Evolutionary conservation across 2,113 vertebrate genomes (phyloP).

Genomic region (Irena cyanogastra): DNA sequence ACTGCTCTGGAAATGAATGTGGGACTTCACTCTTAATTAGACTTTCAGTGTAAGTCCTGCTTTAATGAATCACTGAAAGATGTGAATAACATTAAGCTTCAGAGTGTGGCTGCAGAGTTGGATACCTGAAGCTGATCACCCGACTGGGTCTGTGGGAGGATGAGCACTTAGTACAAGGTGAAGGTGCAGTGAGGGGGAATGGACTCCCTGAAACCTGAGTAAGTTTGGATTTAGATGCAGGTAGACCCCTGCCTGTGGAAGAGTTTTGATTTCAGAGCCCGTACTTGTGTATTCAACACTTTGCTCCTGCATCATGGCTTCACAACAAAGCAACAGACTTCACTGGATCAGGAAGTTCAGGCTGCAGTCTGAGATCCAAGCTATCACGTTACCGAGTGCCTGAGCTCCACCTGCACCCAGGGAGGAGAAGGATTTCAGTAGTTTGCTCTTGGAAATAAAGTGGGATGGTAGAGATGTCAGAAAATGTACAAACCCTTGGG

Average conservation of each 20-base stretch:
- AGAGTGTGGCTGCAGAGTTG: not conserved
- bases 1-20: conserved; percentile 6
- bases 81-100: not conserved
- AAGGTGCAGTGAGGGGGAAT: not conserved
- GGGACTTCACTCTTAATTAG: conserved; percentile 44
- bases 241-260: not conserved
- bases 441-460: not conserved
- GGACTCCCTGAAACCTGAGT: not conserved
- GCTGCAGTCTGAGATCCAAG: not conserved
- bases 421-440: not conserved
- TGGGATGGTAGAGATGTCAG: not conserved
- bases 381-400: not conserved
- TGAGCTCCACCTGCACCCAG: not conserved
- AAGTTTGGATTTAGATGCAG: not conserved
- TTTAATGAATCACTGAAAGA: conserved; percentile 25
- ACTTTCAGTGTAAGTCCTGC: not conserved
- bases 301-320: not conserved
- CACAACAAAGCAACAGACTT: not conserved
- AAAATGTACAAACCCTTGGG: not conserved
- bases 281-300: not conserved
- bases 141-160: not conserved
- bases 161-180: accelerated
- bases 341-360: not conserved
- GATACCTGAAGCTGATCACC: not conserved
- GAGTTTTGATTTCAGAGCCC: not conserved